Conservation (phyloP, 2,113 vertebrate species). For the Orycteropus afer region DNA sequence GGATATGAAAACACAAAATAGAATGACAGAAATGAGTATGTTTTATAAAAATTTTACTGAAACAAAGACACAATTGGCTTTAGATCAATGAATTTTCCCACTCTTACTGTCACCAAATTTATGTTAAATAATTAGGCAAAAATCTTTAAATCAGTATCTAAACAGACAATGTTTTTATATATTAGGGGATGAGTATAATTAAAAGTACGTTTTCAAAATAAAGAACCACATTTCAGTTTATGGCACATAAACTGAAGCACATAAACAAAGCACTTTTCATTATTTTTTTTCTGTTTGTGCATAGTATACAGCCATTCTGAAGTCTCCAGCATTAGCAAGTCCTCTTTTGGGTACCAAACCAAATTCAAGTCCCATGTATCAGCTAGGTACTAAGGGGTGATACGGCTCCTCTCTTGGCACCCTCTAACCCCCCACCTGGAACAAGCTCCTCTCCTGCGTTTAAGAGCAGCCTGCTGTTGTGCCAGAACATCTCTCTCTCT, state of each 20-base stretch:
- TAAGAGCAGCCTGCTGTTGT: not conserved
- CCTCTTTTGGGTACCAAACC: not conserved
- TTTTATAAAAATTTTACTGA: conserved; percentile 14
- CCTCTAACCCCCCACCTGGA: not conserved
- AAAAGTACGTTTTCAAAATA: conserved; percentile 23
- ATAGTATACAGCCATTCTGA: not conserved
- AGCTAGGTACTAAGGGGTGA: not conserved
- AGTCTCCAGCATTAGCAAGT: not conserved
- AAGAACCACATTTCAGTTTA: not conserved
- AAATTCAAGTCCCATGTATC: not conserved
- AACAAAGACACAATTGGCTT: conserved; percentile 2
- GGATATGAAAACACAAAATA: not conserved
- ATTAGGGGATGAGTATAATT: not conserved
- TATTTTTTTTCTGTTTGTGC: not conserved
- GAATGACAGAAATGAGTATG: not conserved
- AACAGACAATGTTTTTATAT: not conserved
- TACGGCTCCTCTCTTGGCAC: not conserved
- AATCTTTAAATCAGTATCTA: conserved; percentile 19
- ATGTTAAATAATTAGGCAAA: conserved; percentile 20
- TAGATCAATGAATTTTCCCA: not conserved
- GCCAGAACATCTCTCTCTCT: not conserved
- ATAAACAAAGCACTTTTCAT: not conserved
- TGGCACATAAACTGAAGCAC: not conserved
- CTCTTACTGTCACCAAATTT: conserved; percentile 24
- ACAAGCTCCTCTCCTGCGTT: not conserved